phyloP scores from a whole-genome alignment of 2,797 vertebrate species.

The Trematomus bernacchii region DNA sequence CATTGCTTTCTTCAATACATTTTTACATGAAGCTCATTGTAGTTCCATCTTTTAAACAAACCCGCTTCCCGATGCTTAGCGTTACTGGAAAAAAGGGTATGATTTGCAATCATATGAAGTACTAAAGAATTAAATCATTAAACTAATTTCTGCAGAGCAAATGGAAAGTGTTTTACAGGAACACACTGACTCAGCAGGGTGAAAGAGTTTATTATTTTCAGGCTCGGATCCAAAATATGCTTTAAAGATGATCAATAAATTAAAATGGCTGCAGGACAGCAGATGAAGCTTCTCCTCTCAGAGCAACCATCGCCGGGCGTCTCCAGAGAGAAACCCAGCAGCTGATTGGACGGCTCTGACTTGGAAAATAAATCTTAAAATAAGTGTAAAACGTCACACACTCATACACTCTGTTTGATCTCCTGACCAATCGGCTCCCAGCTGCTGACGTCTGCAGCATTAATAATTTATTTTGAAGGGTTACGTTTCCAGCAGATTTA shows the following conservation, averaged over 20 bases:
- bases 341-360: conserved; percentile 4
- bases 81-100: not conserved
- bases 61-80: not conserved
- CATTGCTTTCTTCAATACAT: not conserved
- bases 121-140: not conserved
- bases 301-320: not conserved
- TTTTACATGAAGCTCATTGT: not conserved
- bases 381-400: not conserved
- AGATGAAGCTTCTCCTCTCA: not conserved
- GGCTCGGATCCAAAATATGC: conserved; percentile 10
- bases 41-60: not conserved
- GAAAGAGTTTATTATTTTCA: not conserved
- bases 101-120: not conserved
- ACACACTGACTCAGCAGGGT: not conserved
- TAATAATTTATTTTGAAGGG: conserved; percentile 37
- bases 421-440: not conserved
- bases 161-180: not conserved
- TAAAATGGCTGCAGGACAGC: conserved; percentile 11
- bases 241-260: conserved; percentile 19
- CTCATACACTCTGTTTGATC: not conserved
- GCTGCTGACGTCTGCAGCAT: conserved; percentile 29
- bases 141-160: not conserved
- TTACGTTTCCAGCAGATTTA: not conserved
- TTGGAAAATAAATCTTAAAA: conserved; percentile 8
- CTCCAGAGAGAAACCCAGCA: conserved; percentile 1